Evolutionary conservation across 2,888 invertebrate genomes (phyloP).

Genomic region (Drosophila nr. perissopoda): DNA sequence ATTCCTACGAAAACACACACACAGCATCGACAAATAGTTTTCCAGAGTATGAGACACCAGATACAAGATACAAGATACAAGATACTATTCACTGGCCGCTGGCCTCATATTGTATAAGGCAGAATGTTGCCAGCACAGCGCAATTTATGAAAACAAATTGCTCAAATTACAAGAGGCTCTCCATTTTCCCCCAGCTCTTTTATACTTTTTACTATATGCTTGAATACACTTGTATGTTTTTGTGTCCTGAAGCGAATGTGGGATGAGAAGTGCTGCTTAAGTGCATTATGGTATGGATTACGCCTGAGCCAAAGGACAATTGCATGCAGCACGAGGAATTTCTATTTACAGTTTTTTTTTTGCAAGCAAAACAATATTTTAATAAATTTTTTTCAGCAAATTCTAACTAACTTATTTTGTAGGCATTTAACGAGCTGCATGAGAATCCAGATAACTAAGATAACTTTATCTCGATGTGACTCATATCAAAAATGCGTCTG

Average conservation of each 20-base stretch:
- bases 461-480: conserved; percentile 23
- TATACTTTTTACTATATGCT: conserved; percentile 7
- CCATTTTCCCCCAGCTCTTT: conserved; percentile 7
- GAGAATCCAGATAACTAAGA: neutral
- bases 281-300: conserved; percentile 73
- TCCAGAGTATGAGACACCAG: conserved; percentile 1
- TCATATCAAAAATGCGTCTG: neutral
- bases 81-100: conserved; percentile 64
- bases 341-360: neutral
- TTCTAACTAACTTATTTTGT: too few species aligned
- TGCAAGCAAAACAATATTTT: neutral
- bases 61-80: conserved; percentile 56
- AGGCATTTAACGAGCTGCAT: neutral
- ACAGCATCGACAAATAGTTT: conserved; percentile 20
- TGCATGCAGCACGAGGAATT: neutral
- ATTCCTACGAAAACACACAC: conserved; percentile 65
- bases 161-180: conserved; percentile 69
- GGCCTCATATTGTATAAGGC: conserved; percentile 61
- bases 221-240: conserved; percentile 34
- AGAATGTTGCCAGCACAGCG: conserved; percentile 34
- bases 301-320: conserved; percentile 26
- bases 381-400: neutral
- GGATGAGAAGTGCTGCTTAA: conserved; percentile 52
- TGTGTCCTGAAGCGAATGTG: conserved; percentile 55
- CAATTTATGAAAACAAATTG: conserved; percentile 77